Conservation (phyloP, 2,113 vertebrate genomes). For the Microcebus lehilahytsara region DNA sequence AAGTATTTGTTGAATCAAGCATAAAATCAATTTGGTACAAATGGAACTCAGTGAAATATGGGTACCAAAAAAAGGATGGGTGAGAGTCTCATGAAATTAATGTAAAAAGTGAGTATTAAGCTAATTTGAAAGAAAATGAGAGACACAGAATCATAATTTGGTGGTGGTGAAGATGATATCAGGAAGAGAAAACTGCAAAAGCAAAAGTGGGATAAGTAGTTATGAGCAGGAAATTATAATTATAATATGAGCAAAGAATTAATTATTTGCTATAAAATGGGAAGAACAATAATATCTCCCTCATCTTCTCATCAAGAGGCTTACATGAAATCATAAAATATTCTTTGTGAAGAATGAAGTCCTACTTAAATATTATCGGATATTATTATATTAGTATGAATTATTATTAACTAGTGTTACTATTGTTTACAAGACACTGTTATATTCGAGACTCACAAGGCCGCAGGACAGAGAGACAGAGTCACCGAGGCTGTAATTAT, state of each 20-base stretch:
- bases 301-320: not conserved
- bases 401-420: not conserved
- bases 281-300: not conserved
- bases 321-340: not conserved
- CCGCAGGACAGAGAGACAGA: too few relatives aligned
- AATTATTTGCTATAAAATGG: not conserved
- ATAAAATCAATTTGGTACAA: not conserved
- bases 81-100: not conserved
- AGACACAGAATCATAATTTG: not conserved
- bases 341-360: not conserved
- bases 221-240: not conserved
- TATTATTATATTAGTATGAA: not conserved
- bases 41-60: not conserved
- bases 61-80: not conserved
- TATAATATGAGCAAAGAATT: not conserved
- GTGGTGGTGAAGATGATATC: not conserved
- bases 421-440: not conserved
- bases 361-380: not conserved
- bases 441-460: too few relatives aligned
- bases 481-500: too few relatives aligned
- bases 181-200: not conserved
- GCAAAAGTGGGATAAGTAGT: not conserved
- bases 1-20: not conserved
- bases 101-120: not conserved
- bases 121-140: not conserved